These are phyloP conservation scores for Zaprionus africanus DNA, from an alignment of 1,140 invertebrate species.

Conservation along the genomic window DNA sequence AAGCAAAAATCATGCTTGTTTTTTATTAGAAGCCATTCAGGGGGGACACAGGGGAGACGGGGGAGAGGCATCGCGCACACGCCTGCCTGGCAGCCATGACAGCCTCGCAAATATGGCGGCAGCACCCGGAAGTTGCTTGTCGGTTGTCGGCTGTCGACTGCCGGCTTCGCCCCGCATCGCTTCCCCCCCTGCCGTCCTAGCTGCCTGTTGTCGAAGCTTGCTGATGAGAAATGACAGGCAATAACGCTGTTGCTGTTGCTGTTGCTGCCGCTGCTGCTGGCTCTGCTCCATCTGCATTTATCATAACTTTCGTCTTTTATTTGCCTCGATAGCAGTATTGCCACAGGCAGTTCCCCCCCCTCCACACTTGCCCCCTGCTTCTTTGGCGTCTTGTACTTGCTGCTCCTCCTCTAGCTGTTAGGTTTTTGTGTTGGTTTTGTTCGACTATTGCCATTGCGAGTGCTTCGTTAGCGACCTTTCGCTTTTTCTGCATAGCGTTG, in stretches of 20 bases:
- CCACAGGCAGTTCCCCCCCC: conserved; percentile 21
- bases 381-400: background rate
- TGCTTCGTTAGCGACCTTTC: conserved; percentile 53
- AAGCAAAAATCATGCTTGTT: conserved; percentile 72
- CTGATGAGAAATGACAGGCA: conserved; percentile 82
- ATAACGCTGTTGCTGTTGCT: conserved; percentile 55
- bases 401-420: conserved; percentile 6
- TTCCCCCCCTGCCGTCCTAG: background rate
- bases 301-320: conserved; percentile 79
- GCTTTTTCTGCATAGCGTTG: conserved; percentile 37
- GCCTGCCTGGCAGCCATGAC: conserved; percentile 57
- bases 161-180: background rate
- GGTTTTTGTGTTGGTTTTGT: conserved; percentile 13
- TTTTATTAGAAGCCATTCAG: conserved; percentile 78
- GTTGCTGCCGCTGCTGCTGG: conserved; percentile 27
- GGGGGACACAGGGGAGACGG: background rate
- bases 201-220: conserved; percentile 38
- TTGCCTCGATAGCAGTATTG: conserved; percentile 65
- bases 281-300: conserved; percentile 81
- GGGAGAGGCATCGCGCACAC: background rate
- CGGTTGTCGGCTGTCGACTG: conserved; percentile 28
- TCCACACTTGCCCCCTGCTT: conserved; percentile 11
- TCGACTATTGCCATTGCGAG: conserved; percentile 42
- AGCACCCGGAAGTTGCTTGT: conserved; percentile 77
- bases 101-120: conserved; percentile 56